phyloP scores from a whole-genome alignment of 2,888 invertebrate genomes.

The Tenthredo amoena region DNA sequence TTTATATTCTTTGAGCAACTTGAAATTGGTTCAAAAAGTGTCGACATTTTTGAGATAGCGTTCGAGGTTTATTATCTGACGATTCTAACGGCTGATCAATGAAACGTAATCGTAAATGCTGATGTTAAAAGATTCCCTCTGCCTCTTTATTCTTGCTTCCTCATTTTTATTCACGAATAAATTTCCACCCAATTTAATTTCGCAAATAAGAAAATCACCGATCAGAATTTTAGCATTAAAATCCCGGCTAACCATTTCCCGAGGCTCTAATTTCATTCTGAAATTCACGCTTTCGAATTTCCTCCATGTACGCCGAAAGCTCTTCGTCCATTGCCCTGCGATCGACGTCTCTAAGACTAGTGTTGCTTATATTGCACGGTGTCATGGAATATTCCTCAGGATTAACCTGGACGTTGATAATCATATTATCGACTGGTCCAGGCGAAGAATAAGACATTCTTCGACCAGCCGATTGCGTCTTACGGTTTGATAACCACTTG shows the following conservation, averaged over 20 bases:
- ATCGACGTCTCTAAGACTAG: constrained; percentile 77
- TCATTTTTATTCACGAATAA: not conserved
- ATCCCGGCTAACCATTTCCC: constrained; percentile 19
- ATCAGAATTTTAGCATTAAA: not conserved
- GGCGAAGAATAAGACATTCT: constrained; percentile 55
- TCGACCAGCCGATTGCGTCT: constrained; percentile 60
- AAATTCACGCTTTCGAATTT: constrained; percentile 64
- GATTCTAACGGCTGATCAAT: not conserved
- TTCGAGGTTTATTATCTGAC: not conserved
- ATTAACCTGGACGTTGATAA: constrained; percentile 64
- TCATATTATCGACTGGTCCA: constrained; percentile 57
- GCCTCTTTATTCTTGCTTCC: not conserved
- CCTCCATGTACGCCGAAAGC: constrained; percentile 76
- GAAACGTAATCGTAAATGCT: not conserved
- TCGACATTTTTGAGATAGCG: not conserved
- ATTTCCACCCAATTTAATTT: not conserved
- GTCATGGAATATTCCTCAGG: constrained; percentile 71
- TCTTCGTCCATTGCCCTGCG: constrained; percentile 77
- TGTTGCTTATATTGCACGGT: constrained; percentile 77
- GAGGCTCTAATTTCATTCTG: constrained; percentile 30
- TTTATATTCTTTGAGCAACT: not conserved
- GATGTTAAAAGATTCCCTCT: not conserved
- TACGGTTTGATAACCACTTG: constrained; percentile 70
- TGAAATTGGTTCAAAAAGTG: not conserved
- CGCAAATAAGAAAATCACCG: not conserved